Conservation (phyloP, 2,888 invertebrate species). For the Notodonta dromedarius region DNA sequence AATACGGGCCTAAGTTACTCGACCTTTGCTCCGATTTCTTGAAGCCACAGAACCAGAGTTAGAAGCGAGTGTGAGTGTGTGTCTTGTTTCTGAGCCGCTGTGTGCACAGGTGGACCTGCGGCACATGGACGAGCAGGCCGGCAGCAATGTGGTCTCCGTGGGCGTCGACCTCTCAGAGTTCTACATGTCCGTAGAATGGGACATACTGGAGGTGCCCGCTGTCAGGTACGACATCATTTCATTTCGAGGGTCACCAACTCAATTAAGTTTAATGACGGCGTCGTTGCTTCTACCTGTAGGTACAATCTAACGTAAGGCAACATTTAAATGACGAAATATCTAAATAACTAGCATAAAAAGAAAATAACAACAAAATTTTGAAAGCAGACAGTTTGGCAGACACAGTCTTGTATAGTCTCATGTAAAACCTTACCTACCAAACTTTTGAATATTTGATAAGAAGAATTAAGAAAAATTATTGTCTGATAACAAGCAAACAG, state of each 20-base stretch:
- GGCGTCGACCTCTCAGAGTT: constrained; percentile 99
- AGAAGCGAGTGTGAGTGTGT: constrained; percentile 3
- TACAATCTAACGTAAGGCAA: too few relatives aligned
- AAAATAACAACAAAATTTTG: too few relatives aligned
- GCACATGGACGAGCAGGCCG: constrained; percentile 95
- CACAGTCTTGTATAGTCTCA: too few relatives aligned
- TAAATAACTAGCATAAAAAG: too few relatives aligned
- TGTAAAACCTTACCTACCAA: too few relatives aligned
- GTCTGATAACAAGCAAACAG: not conserved
- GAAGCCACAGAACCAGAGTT: not conserved
- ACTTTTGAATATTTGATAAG: too few relatives aligned
- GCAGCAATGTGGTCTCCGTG: constrained; percentile 94
- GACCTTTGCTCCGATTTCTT: not conserved
- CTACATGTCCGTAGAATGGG: constrained; percentile 99
- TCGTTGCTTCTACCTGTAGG: too few relatives aligned
- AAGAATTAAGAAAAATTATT: too few relatives aligned
- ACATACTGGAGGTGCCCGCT: constrained; percentile 97
- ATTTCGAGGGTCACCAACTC: too few relatives aligned
- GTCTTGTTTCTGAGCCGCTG: constrained; percentile 39
- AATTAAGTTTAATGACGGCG: too few relatives aligned
- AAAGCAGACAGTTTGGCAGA: too few relatives aligned
- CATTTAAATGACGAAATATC: too few relatives aligned
- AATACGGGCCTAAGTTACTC: not conserved
- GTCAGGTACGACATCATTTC: constrained; percentile 86
- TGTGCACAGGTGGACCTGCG: constrained; percentile 92